Percentiles rank a stretch among this genome's conserved stretches.
These are phyloP conservation scores for Molossus molossus DNA, from an alignment of 2,797 vertebrate genomes.

Conservation along the genomic window DNA sequence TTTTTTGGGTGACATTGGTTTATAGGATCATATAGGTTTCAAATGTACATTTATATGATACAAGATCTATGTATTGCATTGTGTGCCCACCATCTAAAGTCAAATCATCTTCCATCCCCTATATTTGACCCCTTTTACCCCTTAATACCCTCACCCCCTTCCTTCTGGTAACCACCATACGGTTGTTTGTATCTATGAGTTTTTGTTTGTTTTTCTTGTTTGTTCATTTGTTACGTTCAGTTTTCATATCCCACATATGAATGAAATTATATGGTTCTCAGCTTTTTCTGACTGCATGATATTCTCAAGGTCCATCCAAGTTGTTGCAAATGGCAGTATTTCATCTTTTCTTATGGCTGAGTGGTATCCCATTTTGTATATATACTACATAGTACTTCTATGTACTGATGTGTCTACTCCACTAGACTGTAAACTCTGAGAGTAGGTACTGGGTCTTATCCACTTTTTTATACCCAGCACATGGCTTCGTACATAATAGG, in stretches of 20 bases:
- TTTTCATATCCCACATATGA: neutral
- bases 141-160: neutral
- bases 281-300: neutral
- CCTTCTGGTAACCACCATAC: neutral
- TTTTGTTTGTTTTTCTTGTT: neutral
- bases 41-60: neutral
- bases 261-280: neutral
- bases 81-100: neutral
- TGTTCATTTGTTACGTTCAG: neutral
- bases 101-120: neutral
- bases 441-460: neutral
- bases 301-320: neutral
- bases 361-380: neutral
- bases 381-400: slow-evolving; percentile 3
- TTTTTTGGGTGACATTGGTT: neutral
- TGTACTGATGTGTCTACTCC: neutral
- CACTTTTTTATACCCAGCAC: slow-evolving; percentile 78
- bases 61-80: neutral
- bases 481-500: neutral
- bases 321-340: neutral
- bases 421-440: slow-evolving; percentile 32
- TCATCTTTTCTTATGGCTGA: neutral
- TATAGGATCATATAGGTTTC: neutral
- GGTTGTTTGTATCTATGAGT: neutral
- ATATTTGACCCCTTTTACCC: neutral